phyloP scores from a whole-genome alignment of 2,888 invertebrate species.

The Drosophila suboccidentalis region DNA sequence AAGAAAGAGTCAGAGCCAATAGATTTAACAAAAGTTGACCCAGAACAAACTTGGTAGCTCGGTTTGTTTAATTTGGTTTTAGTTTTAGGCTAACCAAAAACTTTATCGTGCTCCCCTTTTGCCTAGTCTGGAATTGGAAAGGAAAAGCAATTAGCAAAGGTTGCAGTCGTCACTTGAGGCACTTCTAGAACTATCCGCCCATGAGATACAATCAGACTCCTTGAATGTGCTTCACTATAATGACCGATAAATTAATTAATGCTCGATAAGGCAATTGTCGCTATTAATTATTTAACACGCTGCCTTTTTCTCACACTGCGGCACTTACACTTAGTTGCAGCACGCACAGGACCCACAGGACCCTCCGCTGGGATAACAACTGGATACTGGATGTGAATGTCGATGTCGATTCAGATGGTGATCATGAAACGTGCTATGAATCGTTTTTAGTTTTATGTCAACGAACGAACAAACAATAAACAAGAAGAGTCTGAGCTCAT shows the following conservation, averaged over 20 bases:
- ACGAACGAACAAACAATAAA: constrained; percentile 35
- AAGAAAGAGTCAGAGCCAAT: constrained; percentile 25
- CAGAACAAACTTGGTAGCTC: constrained; percentile 34
- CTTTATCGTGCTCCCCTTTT: constrained; percentile 16
- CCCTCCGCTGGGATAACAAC: constrained; percentile 5
- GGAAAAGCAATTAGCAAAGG: constrained; percentile 55
- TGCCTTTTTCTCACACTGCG: constrained; percentile 33
- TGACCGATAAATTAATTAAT: constrained; percentile 77
- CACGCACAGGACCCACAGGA: constrained; percentile 25
- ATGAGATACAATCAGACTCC: constrained; percentile 27
- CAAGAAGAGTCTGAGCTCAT: constrained; percentile 44
- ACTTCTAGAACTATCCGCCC: constrained; percentile 13
- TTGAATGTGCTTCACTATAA: constrained; percentile 41
- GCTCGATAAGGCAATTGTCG: constrained; percentile 74
- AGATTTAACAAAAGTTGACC: constrained; percentile 37
- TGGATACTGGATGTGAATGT: neutral
- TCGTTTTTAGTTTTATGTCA: constrained; percentile 55
- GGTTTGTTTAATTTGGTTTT: constrained; percentile 44
- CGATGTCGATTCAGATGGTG: neutral
- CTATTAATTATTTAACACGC: constrained; percentile 68
- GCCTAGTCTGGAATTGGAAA: constrained; percentile 21
- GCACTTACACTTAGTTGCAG: constrained; percentile 59
- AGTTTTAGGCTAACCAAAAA: constrained; percentile 28
- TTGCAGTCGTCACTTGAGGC: constrained; percentile 7
- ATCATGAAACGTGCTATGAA: constrained; percentile 39